Conservation (phyloP, 2,113 vertebrate species). For the Emydocephalus ijimae region DNA sequence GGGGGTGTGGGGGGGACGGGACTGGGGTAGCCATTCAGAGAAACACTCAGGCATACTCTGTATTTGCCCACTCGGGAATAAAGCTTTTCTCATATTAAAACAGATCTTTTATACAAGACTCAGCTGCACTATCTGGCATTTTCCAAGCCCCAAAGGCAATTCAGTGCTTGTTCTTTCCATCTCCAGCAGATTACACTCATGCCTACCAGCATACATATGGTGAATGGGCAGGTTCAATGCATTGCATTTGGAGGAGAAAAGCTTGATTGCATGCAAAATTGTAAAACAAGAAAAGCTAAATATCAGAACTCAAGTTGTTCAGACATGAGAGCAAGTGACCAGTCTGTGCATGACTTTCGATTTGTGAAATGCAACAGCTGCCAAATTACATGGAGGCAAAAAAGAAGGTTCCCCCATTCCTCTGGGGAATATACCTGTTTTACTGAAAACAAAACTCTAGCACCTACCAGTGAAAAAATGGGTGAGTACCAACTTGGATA, state of each 20-base stretch:
- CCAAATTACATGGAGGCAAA: neutral
- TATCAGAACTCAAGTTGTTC: neutral
- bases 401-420: neutral
- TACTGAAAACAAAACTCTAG: neutral
- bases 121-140: neutral
- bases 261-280: neutral
- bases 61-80: neutral
- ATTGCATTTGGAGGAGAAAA: neutral
- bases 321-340: neutral
- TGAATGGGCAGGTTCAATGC: rapidly evolving
- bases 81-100: neutral
- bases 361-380: neutral
- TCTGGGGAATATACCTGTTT: neutral
- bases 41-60: neutral
- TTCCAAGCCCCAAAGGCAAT: neutral
- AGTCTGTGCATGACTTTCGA: neutral
- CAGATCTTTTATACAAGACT: neutral
- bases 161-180: neutral
- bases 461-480: neutral
- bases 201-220: rapidly evolving
- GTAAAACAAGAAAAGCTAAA: neutral
- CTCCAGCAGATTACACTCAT: rapidly evolving
- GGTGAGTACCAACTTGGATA: neutral
- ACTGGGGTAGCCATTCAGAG: neutral
- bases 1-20: rapidly evolving